phyloP scores from a whole-genome alignment of 2,888 invertebrate species.

The Papilio demoleus region DNA sequence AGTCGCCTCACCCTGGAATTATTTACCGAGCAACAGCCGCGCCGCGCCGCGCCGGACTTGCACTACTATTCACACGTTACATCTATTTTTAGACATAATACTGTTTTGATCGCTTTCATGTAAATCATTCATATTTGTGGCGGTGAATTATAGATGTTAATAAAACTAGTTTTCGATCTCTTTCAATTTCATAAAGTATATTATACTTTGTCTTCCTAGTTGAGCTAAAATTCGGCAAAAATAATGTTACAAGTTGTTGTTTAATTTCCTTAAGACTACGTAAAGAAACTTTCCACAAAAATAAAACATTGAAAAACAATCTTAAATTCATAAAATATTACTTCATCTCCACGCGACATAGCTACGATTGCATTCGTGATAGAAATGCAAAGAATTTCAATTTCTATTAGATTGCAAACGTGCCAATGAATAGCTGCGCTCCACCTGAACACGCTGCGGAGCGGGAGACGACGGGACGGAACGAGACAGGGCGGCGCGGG shows the following conservation, averaged over 20 bases:
- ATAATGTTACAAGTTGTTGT: no score
- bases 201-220: no score
- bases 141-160: neutral
- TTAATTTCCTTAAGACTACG: no score
- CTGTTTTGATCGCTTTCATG: slow-evolving; percentile 17
- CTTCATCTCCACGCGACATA: neutral
- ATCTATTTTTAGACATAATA: slow-evolving; percentile 63
- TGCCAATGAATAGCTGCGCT: neutral
- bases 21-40: slow-evolving; percentile 71
- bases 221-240: no score
- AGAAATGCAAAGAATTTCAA: slow-evolving; percentile 11
- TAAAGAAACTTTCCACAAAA: no score
- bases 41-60: slow-evolving; percentile 49
- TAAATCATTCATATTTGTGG: neutral
- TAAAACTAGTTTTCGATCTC: neutral
- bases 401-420: slow-evolving; percentile 22
- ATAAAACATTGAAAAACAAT: neutral
- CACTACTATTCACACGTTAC: slow-evolving; percentile 49
- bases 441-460: neutral
- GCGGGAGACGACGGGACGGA: neutral
- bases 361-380: slow-evolving; percentile 7
- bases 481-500: neutral
- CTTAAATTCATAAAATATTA: neutral
- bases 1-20: slow-evolving; percentile 71
- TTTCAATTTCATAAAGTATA: no score